Evolutionary conservation across 1,140 invertebrate species (phyloP).

Genomic region (Heliconius eleuchia): DNA sequence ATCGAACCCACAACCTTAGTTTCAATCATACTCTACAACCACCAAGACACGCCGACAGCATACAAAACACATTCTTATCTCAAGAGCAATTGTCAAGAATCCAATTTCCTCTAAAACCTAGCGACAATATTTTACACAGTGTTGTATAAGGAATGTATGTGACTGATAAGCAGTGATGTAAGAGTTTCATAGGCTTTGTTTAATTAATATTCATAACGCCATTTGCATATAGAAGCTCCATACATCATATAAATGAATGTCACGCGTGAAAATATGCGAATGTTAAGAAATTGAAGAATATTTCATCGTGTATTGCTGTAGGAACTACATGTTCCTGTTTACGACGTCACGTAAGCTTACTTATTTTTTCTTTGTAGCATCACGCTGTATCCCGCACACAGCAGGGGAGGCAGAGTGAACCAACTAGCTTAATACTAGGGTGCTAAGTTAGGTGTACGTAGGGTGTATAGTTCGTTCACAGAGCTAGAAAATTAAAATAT

Average conservation of each 20-base stretch:
- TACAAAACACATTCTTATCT: background rate
- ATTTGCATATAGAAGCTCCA: constrained; percentile 70
- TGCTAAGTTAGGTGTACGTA: no score
- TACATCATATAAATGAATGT: constrained; percentile 59
- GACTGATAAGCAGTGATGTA: constrained; percentile 38
- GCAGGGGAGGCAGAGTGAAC: no score
- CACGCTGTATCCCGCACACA: no score
- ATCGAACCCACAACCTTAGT: background rate
- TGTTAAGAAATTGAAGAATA: constrained; percentile 38
- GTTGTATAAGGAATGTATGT: constrained; percentile 20
- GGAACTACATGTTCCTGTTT: background rate
- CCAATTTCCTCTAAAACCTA: constrained; percentile 15
- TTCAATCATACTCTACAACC: background rate
- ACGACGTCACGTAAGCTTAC: background rate
- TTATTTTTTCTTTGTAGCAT: background rate
- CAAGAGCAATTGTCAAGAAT: background rate
- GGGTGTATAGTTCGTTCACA: no score
- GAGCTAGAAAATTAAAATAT: no score
- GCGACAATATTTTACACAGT: constrained; percentile 12
- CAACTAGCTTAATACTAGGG: no score
- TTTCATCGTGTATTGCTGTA: constrained; percentile 1
- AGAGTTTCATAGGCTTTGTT: constrained; percentile 59
- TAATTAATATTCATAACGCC: constrained; percentile 74
- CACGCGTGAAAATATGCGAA: constrained; percentile 58
- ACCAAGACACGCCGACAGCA: background rate